A percentile compares a stretch with the other conserved stretches of the same genome.
phyloP scores from a whole-genome alignment of 2,888 invertebrate species.

The Smittia aterrima region DNA sequence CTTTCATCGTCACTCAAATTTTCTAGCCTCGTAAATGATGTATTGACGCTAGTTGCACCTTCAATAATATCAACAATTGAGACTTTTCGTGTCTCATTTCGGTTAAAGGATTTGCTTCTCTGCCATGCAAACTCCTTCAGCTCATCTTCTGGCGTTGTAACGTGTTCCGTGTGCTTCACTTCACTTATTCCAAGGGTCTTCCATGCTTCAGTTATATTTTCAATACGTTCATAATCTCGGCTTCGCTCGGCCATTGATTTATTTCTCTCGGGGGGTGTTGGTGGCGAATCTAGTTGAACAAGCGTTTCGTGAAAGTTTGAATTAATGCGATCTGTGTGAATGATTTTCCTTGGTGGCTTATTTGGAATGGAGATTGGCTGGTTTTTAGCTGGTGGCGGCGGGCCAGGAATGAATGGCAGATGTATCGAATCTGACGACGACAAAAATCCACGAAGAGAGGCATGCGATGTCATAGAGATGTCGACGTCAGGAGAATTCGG shows the following conservation, averaged over 20 bases:
- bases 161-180: conserved; percentile 67
- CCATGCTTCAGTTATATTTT: conserved; percentile 77
- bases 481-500: conserved; percentile 53
- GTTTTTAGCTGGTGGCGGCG: conserved; percentile 42
- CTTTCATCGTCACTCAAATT: conserved; percentile 52
- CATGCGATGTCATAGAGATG: conserved; percentile 47
- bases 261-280: conserved; percentile 38
- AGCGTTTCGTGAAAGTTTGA: conserved; percentile 26
- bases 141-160: conserved; percentile 51
- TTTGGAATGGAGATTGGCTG: conserved; percentile 48
- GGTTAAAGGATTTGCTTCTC: conserved; percentile 49
- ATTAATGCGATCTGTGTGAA: conserved; percentile 43
- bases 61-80: conserved; percentile 37
- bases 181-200: conserved; percentile 73
- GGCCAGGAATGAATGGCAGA: conserved; percentile 46
- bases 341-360: conserved; percentile 52
- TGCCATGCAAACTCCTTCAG: conserved; percentile 54
- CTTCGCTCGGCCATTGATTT: conserved; percentile 44
- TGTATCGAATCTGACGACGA: conserved; percentile 52
- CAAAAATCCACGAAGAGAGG: conserved; percentile 50
- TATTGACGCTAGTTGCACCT: conserved; percentile 3
- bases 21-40: conserved; percentile 41
- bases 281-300: conserved; percentile 40
- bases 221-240: conserved; percentile 68
- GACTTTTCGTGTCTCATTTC: conserved; percentile 37